These are phyloP conservation scores for Eonycteris spelaea DNA, from an alignment of 2,113 vertebrate species.

Conservation along the genomic window DNA sequence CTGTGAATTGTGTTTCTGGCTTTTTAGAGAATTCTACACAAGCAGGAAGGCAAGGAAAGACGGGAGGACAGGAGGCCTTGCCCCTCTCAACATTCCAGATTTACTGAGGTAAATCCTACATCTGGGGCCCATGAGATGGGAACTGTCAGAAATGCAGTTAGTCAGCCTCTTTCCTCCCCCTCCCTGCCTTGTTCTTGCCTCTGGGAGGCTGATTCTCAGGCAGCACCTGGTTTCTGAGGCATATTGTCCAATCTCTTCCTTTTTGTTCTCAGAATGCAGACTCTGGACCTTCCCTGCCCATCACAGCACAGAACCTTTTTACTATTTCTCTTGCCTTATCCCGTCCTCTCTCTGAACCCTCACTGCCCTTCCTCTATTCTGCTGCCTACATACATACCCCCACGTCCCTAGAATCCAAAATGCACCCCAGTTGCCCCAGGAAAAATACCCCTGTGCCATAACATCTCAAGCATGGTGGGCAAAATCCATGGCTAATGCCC, in stretches of 20 bases:
- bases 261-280: neutral
- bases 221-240: neutral
- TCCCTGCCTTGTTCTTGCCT: neutral
- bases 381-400: neutral
- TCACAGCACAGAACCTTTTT: neutral
- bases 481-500: neutral
- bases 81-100: neutral
- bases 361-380: neutral
- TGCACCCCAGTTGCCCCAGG: too few relatives aligned
- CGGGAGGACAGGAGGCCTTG: fast-evolving
- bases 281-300: neutral
- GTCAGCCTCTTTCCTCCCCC: neutral
- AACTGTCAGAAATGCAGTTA: neutral
- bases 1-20: neutral
- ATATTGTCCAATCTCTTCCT: neutral
- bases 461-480: neutral
- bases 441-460: too few relatives aligned
- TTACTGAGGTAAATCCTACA: neutral
- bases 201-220: neutral
- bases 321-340: neutral
- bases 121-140: neutral
- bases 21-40: neutral
- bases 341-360: neutral
- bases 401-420: neutral
- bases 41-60: neutral